A percentile compares a stretch with the other conserved stretches of the same genome.
Conservation (phyloP, 2,113 vertebrate genomes). For the Procavia capensis region DNA sequence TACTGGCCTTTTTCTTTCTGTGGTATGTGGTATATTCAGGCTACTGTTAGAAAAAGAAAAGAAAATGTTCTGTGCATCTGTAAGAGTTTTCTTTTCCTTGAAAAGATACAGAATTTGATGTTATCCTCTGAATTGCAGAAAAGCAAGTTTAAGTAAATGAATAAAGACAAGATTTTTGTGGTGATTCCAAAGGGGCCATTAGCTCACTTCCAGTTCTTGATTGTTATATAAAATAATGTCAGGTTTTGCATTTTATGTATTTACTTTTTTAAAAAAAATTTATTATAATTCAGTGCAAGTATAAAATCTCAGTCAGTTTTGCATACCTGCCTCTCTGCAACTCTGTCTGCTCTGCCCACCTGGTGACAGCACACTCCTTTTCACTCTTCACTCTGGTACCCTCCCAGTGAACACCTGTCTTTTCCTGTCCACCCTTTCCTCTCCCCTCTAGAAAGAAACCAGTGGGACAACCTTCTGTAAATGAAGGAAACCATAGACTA, state of each 20-base stretch:
- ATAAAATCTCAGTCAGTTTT: too few relatives aligned
- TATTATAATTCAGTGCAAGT: too few relatives aligned
- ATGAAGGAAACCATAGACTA: too few relatives aligned
- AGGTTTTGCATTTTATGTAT: not conserved
- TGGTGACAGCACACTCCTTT: too few relatives aligned
- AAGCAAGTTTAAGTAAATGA: not conserved
- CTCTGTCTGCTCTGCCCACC: too few relatives aligned
- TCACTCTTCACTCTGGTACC: too few relatives aligned
- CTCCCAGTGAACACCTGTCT: too few relatives aligned
- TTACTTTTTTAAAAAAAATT: constrained; percentile 29
- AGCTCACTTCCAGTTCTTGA: not conserved
- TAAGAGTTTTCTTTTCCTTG: not conserved
- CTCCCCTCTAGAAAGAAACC: too few relatives aligned
- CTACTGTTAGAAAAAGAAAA: not conserved
- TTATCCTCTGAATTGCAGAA: not conserved
- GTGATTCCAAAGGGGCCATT: not conserved
- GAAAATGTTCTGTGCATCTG: not conserved
- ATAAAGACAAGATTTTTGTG: not conserved
- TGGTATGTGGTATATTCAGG: not conserved
- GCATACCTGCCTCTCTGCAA: too few relatives aligned
- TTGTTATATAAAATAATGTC: not conserved
- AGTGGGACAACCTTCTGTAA: too few relatives aligned
- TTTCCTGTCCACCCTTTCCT: too few relatives aligned
- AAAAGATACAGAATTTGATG: not conserved
- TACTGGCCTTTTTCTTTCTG: not conserved